Conservation (phyloP, 2,888 invertebrate genomes). For the Eupithecia insigniata region DNA sequence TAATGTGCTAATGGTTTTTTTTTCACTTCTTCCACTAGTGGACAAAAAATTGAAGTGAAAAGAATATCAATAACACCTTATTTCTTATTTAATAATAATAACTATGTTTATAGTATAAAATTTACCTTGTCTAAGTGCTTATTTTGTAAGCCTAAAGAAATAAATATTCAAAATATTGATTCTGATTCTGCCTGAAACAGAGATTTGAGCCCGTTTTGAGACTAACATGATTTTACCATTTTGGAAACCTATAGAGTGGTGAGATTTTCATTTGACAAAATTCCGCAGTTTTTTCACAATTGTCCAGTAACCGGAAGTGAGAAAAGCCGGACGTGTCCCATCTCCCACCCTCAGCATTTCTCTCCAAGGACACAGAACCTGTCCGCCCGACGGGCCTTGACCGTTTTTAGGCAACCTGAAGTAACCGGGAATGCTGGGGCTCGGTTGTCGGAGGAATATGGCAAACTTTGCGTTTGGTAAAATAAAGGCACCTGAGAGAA, state of each 20-base stretch:
- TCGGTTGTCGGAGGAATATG: background rate
- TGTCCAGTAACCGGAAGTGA: background rate
- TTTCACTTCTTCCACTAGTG: too few species aligned
- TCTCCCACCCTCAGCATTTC: conserved; percentile 52
- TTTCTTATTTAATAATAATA: too few species aligned
- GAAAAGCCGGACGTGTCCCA: conserved; percentile 28
- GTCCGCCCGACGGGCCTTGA: conserved; percentile 44
- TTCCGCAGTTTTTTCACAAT: background rate
- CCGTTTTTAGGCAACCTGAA: conserved; percentile 46
- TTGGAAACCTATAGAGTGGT: background rate
- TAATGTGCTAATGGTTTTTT: too few species aligned
- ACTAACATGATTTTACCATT: background rate
- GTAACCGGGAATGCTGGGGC: conserved; percentile 30
- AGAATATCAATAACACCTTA: too few species aligned
- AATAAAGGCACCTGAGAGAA: background rate
- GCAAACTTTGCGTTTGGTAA: background rate
- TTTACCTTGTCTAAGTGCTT: too few species aligned
- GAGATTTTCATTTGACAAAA: background rate
- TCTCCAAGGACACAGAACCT: conserved; percentile 60
- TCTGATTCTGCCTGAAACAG: too few species aligned
- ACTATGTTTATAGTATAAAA: too few species aligned
- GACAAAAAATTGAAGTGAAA: too few species aligned
- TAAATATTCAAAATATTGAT: too few species aligned
- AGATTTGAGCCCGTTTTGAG: background rate
- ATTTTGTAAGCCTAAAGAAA: too few species aligned